phyloP scores from a whole-genome alignment of 1,140 invertebrate genomes.

The Pomacea maculata region DNA sequence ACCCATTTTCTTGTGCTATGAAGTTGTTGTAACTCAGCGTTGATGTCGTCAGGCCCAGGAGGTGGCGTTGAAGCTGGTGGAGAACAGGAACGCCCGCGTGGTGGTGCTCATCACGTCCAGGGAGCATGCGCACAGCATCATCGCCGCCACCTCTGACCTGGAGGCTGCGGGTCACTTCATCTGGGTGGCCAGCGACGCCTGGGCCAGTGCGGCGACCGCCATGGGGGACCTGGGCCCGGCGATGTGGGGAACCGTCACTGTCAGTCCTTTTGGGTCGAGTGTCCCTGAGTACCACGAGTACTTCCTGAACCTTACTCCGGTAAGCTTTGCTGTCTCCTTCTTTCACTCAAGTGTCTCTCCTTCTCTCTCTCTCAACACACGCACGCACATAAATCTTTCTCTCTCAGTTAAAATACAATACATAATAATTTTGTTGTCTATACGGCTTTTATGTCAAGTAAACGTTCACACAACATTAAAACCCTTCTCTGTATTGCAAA shows the following conservation, averaged over 20 bases:
- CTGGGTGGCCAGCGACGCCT: slow-evolving; percentile 80
- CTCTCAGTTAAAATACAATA: too few relatives aligned
- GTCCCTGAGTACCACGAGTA: slow-evolving; percentile 39
- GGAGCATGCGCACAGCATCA: slow-evolving; percentile 71
- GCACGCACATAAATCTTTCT: too few relatives aligned
- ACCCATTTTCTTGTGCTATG: too few relatives aligned
- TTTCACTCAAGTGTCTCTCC: neutral
- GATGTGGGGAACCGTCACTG: slow-evolving; percentile 77
- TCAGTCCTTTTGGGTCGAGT: slow-evolving; percentile 68
- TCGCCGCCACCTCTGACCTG: slow-evolving; percentile 63
- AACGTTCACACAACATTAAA: too few relatives aligned
- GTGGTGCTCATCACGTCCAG: slow-evolving; percentile 76
- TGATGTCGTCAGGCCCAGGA: neutral
- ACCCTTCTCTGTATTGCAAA: too few relatives aligned
- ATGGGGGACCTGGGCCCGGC: slow-evolving; percentile 75
- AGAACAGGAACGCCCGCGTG: slow-evolving; percentile 57
- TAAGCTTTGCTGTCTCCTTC: neutral
- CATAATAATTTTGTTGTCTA: too few relatives aligned
- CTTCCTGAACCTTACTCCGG: slow-evolving; percentile 33
- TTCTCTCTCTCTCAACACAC: too few relatives aligned
- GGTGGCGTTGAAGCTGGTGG: slow-evolving; percentile 14
- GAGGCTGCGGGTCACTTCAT: slow-evolving; percentile 66
- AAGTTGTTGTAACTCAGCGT: too few relatives aligned
- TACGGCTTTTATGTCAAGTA: too few relatives aligned
- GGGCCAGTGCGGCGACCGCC: slow-evolving; percentile 77